Evolutionary conservation across 2,113 vertebrate genomes (phyloP).

Genomic region (Hiodon tergisus): DNA sequence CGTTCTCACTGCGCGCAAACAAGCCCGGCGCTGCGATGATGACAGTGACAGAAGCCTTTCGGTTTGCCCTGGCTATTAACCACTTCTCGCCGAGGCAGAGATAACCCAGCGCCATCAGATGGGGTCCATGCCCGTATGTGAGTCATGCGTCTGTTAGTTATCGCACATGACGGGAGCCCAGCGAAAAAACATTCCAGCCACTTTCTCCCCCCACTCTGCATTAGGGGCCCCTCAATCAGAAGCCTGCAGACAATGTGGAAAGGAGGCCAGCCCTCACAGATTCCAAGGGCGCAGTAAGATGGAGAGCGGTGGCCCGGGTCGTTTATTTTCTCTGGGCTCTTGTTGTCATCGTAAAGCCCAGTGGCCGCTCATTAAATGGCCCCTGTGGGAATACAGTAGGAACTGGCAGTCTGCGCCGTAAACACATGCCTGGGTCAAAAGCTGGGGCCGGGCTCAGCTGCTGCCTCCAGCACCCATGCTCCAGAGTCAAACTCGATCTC

Average conservation of each 20-base stretch:
- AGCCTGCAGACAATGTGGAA: constrained; percentile 14
- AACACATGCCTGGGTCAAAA: constrained; percentile 15
- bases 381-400: constrained; percentile 34
- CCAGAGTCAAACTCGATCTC: background rate
- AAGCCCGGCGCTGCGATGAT: too few relatives aligned
- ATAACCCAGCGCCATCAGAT: too few relatives aligned
- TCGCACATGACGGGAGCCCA: constrained; percentile 30
- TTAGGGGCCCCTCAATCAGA: background rate
- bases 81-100: constrained; percentile 29
- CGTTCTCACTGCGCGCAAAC: too few relatives aligned
- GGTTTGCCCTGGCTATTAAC: constrained; percentile 49
- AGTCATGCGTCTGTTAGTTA: constrained; percentile 25
- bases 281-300: constrained; percentile 12
- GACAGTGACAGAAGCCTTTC: too few relatives aligned
- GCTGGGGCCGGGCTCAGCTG: too few relatives aligned
- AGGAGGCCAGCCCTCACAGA: background rate
- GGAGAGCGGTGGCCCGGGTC: constrained; percentile 8
- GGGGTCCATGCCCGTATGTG: constrained; percentile 12
- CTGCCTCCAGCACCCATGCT: too few relatives aligned
- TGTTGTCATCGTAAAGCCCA: constrained; percentile 27
- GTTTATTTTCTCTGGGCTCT: constrained; percentile 7
- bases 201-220: background rate
- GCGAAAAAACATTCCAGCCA: background rate
- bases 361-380: constrained; percentile 19
- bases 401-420: constrained; percentile 34